Evolutionary conservation across 2,113 vertebrate genomes (phyloP).

Genomic region (Actenoides lindsayi): DNA sequence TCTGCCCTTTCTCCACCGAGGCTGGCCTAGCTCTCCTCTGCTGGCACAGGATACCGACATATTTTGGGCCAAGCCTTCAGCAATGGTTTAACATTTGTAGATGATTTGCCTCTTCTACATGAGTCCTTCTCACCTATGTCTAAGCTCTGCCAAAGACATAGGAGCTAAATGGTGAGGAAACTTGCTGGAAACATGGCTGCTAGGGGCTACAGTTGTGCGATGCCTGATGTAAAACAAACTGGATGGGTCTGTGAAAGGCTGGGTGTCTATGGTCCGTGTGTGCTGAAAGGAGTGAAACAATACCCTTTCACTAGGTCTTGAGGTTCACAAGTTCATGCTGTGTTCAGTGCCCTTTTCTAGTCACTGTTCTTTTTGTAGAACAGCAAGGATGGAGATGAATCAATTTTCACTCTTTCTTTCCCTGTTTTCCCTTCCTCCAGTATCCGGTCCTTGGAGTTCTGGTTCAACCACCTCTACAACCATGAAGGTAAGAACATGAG

Average conservation of each 20-base stretch:
- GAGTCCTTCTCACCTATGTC: background rate
- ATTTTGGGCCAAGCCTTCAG: background rate
- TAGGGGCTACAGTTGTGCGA: background rate
- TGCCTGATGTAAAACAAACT: background rate
- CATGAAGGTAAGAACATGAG: constrained; percentile 87
- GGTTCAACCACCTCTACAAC: constrained; percentile 94
- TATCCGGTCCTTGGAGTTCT: constrained; percentile 94
- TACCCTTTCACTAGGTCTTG: background rate
- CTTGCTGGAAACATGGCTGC: background rate
- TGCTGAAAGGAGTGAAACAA: background rate
- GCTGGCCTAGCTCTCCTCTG: background rate
- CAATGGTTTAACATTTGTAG: background rate
- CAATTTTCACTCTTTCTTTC: background rate
- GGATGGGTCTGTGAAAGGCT: background rate
- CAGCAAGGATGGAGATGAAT: background rate
- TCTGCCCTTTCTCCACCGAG: background rate
- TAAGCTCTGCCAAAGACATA: background rate
- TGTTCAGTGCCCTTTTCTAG: background rate
- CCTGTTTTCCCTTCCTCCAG: constrained; percentile 72
- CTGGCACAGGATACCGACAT: background rate
- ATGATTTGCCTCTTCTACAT: background rate
- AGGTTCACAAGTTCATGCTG: background rate
- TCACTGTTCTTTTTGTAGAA: background rate
- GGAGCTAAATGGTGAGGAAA: background rate
- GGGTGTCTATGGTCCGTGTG: background rate